These are phyloP conservation scores for Karalla daura DNA, from an alignment of 2,797 vertebrate genomes.

Conservation along the genomic window DNA sequence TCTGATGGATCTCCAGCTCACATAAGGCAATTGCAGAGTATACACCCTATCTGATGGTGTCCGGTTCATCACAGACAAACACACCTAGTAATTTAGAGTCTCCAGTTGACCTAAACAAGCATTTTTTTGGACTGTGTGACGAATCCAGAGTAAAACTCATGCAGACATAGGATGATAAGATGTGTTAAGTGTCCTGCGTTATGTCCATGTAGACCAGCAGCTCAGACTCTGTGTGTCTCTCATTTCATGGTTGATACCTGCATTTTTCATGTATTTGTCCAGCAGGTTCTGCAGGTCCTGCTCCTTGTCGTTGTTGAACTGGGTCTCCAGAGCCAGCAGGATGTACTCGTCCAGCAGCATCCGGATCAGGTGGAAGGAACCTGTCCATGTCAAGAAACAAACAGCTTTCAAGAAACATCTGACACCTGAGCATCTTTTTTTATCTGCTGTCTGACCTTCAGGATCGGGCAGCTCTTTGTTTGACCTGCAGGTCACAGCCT, in stretches of 20 bases:
- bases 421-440: conserved; percentile 54
- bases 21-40: no score
- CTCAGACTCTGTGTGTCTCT: neutral
- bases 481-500: conserved; percentile 53
- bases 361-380: conserved; percentile 97
- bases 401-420: neutral
- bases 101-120: no score
- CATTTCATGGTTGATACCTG: conserved; percentile 82
- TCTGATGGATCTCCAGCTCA: no score
- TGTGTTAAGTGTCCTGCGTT: no score
- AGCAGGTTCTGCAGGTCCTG: conserved; percentile 96
- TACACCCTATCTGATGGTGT: no score
- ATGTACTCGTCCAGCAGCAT: conserved; percentile 99
- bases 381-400: conserved; percentile 67
- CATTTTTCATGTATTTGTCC: conserved; percentile 98
- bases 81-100: no score
- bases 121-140: no score
- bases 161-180: no score
- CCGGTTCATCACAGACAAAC: no score
- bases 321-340: conserved; percentile 96
- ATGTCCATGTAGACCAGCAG: neutral
- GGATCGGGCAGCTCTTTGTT: conserved; percentile 54
- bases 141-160: no score
- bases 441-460: conserved; percentile 76
- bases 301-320: conserved; percentile 99